These are phyloP conservation scores for Rhinatrema bivittatum DNA, from an alignment of 2,797 vertebrate species.

Conservation along the genomic window DNA sequence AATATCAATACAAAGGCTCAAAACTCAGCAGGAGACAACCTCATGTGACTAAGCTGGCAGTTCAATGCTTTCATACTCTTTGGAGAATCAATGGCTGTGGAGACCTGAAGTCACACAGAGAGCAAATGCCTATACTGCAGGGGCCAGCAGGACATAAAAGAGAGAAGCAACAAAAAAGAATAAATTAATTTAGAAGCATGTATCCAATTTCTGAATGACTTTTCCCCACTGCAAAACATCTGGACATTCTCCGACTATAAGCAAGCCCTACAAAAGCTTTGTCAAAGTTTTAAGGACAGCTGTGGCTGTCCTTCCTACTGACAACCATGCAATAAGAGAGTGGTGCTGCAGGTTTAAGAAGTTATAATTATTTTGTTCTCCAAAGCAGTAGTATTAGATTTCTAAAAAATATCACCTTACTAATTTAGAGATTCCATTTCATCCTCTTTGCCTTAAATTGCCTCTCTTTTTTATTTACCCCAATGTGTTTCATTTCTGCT, in stretches of 20 bases:
- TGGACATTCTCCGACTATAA: background rate
- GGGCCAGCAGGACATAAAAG: conserved; percentile 10
- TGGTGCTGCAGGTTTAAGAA: too few species aligned
- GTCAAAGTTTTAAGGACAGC: fast-evolving
- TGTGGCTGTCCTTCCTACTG: fast-evolving
- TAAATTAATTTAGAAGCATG: conserved; percentile 14
- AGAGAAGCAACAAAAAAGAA: conserved; percentile 5
- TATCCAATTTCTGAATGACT: conserved; percentile 18
- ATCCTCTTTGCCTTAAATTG: too few species aligned
- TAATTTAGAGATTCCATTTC: too few species aligned
- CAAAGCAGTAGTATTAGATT: too few species aligned
- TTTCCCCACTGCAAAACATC: background rate
- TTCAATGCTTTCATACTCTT: background rate
- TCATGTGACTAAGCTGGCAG: background rate
- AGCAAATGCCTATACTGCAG: conserved; percentile 30
- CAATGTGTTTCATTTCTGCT: too few species aligned
- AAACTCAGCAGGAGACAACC: conserved; percentile 11
- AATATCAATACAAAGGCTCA: conserved; percentile 13
- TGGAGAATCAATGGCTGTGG: conserved; percentile 6
- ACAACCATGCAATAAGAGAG: too few species aligned
- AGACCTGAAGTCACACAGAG: conserved; percentile 20
- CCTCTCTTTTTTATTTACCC: too few species aligned
- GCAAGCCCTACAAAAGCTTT: fast-evolving
- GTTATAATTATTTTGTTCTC: too few species aligned
- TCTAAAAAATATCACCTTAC: too few species aligned